A percentile compares a stretch with the other conserved stretches of the same genome.
phyloP scores from a whole-genome alignment of 2,888 invertebrate genomes.

The Pantelozetes paolii region DNA sequence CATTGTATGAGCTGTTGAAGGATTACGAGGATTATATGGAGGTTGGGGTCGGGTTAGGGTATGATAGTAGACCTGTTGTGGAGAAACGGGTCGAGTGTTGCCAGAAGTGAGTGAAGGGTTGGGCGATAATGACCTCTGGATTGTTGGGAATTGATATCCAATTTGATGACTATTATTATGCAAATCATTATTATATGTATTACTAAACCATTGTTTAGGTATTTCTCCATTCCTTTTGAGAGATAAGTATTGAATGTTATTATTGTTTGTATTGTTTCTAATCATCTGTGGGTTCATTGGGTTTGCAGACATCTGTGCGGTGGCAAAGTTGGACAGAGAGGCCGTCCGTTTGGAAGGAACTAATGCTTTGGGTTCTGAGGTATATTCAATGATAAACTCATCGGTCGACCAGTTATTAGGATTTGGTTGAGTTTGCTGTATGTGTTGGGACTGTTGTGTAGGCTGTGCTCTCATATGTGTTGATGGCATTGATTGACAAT shows the following conservation, averaged over 20 bases:
- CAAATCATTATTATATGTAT: neutral
- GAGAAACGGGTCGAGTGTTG: conserved; percentile 2
- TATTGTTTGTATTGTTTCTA: neutral
- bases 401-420: conserved; percentile 33
- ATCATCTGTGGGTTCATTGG: neutral
- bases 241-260: conserved; percentile 15
- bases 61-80: neutral
- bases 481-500: neutral
- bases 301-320: neutral
- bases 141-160: neutral
- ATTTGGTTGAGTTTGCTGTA: conserved; percentile 18
- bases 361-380: conserved; percentile 37
- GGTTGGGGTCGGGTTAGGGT: conserved; percentile 7
- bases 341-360: conserved; percentile 30
- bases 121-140: neutral
- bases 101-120: neutral
- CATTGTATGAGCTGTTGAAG: neutral
- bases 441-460: neutral
- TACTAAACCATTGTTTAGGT: conserved; percentile 13
- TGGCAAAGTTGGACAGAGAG: conserved; percentile 18
- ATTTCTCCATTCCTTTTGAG: neutral
- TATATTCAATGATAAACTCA: conserved; percentile 40
- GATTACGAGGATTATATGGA: conserved; percentile 1
- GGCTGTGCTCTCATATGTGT: neutral
- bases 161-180: conserved; percentile 3